Percentiles rank a stretch among this genome's conserved stretches.
phyloP scores from a whole-genome alignment of 2,888 invertebrate species.

The Petrolisthes cinctipes region DNA sequence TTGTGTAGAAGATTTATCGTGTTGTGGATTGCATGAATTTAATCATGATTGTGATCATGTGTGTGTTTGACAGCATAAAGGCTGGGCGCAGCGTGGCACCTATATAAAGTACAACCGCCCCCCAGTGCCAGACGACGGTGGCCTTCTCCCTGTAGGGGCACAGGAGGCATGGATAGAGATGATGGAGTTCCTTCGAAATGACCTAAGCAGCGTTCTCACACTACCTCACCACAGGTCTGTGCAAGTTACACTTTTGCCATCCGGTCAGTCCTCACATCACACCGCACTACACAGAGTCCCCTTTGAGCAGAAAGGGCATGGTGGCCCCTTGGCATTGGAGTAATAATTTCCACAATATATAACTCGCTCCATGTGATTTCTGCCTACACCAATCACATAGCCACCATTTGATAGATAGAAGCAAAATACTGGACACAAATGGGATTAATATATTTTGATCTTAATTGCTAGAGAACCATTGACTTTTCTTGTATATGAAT shows the following conservation, averaged over 20 bases:
- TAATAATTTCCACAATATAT: no score
- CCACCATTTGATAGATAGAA: no score
- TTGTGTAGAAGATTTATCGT: not conserved
- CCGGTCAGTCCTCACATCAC: not conserved
- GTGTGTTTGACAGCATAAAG: slow-evolving; percentile 39
- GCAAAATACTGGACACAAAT: no score
- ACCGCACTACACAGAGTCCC: no score
- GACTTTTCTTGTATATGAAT: no score
- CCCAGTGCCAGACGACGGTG: slow-evolving; percentile 43
- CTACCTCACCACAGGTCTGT: slow-evolving; percentile 78
- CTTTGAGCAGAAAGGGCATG: no score
- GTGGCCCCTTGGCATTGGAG: no score
- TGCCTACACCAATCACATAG: no score
- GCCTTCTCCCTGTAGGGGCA: slow-evolving; percentile 69
- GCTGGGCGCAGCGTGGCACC: slow-evolving; percentile 48
- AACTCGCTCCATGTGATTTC: no score
- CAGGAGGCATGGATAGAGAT: slow-evolving; percentile 79
- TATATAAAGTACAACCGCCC: slow-evolving; percentile 55
- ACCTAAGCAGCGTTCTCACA: slow-evolving; percentile 79
- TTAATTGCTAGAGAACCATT: no score
- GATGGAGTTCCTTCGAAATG: slow-evolving; percentile 76
- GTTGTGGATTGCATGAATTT: not conserved
- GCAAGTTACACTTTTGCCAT: not conserved
- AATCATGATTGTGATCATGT: not conserved
- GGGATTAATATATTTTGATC: no score